Evolutionary conservation across 2,113 vertebrate genomes (phyloP), one percentile per base, ranked within the genome.

Genomic region (Seriola dumerili): DNA sequence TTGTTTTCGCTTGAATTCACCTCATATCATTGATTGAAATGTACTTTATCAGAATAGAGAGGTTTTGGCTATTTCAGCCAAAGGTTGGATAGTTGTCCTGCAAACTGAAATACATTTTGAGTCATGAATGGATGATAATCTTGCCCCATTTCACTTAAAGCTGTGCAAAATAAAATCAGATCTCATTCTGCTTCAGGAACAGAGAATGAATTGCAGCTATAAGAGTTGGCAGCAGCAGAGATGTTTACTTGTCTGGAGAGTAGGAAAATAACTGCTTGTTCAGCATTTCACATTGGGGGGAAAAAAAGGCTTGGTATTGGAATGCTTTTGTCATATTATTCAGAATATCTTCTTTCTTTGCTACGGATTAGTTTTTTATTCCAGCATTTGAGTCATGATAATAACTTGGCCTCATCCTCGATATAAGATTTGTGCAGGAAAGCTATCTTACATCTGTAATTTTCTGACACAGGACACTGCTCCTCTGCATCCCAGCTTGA

Each of bases 81-180:
- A 70, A 64, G 12, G 13, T 62, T 78, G 55, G 72, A 44, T 34
- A 12, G 36, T 52, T 70, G 12, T 50, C n/a, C 6, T 13, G 17
- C 19, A 69, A 63, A 44, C 10, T 13, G 14, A 62, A 70, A 74
- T 63, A 36, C 1, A 52, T 54, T 63, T 9, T 72, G 11, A 61
- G 52, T 25, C 16, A 16, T 25, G 58, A 48, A n/a, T 52, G 57
- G 32, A 29, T 40, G 7, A 59, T 64, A 36, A 40, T 82, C 32
- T 55, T 72, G 57, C 16, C 57, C 34, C n/a, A 40, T 77, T 79
- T 83, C 17, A 12, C 19, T 21, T 36, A 4, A 58, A 68, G 34
- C 54, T 36, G 11, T 29, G 34, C 55, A 65, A 79, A 73, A 77
- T 63, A 67, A 75, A 80, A 69, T 73, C 34, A 34, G 50, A 54